Evolutionary conservation across 1,140 invertebrate species (phyloP).

Genomic region (Anagrus nilaparvatae): DNA sequence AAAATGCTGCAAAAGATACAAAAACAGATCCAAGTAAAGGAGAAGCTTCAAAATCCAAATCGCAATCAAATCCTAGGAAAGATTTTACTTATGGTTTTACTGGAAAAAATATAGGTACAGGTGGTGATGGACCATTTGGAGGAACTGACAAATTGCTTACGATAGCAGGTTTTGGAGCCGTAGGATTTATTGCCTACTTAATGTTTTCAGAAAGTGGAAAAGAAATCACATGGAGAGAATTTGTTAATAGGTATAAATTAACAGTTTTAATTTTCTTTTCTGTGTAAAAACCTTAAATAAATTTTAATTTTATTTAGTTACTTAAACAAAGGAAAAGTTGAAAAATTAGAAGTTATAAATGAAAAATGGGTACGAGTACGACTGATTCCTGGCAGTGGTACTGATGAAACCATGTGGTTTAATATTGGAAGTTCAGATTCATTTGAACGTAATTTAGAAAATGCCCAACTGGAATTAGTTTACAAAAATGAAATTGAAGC

Average conservation of each 20-base stretch:
- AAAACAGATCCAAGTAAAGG: too few relatives aligned
- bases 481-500: conserved; percentile 93
- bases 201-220: conserved; percentile 66
- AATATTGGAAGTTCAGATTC: conserved; percentile 98
- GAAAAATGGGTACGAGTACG: conserved; percentile 95
- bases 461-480: conserved; percentile 89
- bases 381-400: conserved; percentile 59
- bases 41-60: too few relatives aligned
- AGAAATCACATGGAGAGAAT: conserved; percentile 99
- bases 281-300: conserved; percentile 13
- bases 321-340: conserved; percentile 78
- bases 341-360: conserved; percentile 95
- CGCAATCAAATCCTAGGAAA: conserved; percentile 24
- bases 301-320: conserved; percentile 50
- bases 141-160: conserved; percentile 56
- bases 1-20: too few relatives aligned
- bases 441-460: conserved; percentile 95
- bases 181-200: conserved; percentile 53
- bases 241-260: conserved; percentile 66
- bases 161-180: conserved; percentile 52
- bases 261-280: conserved; percentile 9
- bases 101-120: conserved; percentile 36
- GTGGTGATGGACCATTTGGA: conserved; percentile 38
- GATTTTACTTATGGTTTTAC: conserved; percentile 28
- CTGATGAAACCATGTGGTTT: conserved; percentile 87